phyloP scores from a whole-genome alignment of 2,888 invertebrate species.

The Cataglyphis albicans region DNA sequence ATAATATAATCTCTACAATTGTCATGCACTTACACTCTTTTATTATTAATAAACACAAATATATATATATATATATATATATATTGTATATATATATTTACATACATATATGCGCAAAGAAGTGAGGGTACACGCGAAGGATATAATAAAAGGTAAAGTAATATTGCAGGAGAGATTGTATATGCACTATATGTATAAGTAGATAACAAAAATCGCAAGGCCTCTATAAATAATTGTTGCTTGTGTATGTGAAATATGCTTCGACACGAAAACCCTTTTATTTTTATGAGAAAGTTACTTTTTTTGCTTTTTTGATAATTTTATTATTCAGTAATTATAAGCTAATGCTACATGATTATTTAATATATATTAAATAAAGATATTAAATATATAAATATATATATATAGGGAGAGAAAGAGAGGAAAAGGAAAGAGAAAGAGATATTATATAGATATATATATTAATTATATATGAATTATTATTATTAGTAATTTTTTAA shows the following conservation, averaged over 20 bases:
- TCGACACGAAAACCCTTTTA: slow-evolving; percentile 78
- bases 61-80: background rate
- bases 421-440: slow-evolving; percentile 42
- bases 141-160: slow-evolving; percentile 74
- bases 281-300: slow-evolving; percentile 71
- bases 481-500: slow-evolving; percentile 72
- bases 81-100: slow-evolving; percentile 10
- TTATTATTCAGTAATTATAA: slow-evolving; percentile 73
- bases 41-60: slow-evolving; percentile 63
- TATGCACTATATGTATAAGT: slow-evolving; percentile 80
- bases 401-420: slow-evolving; percentile 70
- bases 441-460: slow-evolving; percentile 68
- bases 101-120: slow-evolving; percentile 52
- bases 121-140: slow-evolving; percentile 71
- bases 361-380: slow-evolving; percentile 82
- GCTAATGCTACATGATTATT: slow-evolving; percentile 80
- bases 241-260: slow-evolving; percentile 85
- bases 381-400: slow-evolving; percentile 78
- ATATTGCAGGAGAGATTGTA: slow-evolving; percentile 80
- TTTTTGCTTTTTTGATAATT: slow-evolving; percentile 73
- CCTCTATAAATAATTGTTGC: slow-evolving; percentile 84
- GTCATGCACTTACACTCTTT: slow-evolving; percentile 72
- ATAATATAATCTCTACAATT: slow-evolving; percentile 71
- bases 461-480: slow-evolving; percentile 73
- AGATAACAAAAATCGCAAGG: slow-evolving; percentile 83